Base-by-base conservation (phyloP, 2,797 vertebrate species). In the Calcarius lapponicus region DNA sequence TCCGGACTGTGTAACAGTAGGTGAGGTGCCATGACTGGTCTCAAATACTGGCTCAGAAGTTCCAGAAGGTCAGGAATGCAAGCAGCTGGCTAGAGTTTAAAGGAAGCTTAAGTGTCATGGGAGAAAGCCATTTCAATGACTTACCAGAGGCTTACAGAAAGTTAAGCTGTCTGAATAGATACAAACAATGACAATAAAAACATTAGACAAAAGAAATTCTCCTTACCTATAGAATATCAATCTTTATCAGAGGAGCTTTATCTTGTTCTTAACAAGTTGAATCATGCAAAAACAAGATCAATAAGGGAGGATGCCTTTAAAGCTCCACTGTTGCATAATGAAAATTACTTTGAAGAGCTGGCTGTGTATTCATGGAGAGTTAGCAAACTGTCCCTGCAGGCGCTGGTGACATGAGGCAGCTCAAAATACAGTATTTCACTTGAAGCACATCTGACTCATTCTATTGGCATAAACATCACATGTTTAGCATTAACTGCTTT, bases 401-500 rank as follows among this genome's bases (percentile, higher is more conserved):
- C 69, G 2, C 85, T 93, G 83, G 71, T 95, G 83, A 94, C 72
- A 96, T 73, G 61, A 94, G 57, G 58, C 91, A 96, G 84, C 90
- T 92, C 90, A 91, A 85, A 95, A 93, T 83, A 92, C 80, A 88
- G 67, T 90, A 93, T 88, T 96, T 94, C 71, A 93, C 90, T 92
- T 66, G 75, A 94, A 97, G 85, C 76, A 76, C 62, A 92, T 95
- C 90, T 95, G 96, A 97, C 90, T 96, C 94, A 96, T 84, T 93
- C 80, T 91, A 80, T 86, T 95, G 81, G 93, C 84, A 95, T 84
- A 96, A 96, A 91, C 62, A 81, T 95, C 95, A 95, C 86, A 97
- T 88, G 87, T 92, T 95, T 92, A 96, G 74, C 62, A 95, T 88
- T 90, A 95, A 94, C 80, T 1, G 9, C 80, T 92, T 95, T 92